Evolutionary conservation across 2,113 vertebrate species (phyloP), one percentile per base, ranked within the genome.

Genomic region (Amazona vittata): DNA sequence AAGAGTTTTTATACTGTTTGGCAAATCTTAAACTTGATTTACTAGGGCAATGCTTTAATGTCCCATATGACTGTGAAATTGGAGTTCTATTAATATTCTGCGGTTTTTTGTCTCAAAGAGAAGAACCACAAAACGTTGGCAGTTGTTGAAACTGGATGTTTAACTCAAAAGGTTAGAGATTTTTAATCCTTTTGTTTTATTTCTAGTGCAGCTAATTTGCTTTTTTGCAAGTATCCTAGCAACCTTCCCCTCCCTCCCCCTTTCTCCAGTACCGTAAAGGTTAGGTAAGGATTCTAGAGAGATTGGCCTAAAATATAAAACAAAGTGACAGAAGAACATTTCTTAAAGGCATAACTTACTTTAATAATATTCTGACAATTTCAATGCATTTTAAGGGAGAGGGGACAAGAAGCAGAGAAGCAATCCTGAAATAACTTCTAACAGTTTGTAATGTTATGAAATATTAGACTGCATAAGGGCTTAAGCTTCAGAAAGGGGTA

Each of bases 171-270:
- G 80, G 70, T 94, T 95, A 96, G 76, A 86, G 84, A 87, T 81
- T 78, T 90, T 81, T 29, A 85, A 94, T 94, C 67, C 91, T 96
- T 96, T 97, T 97, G 94, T 96, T 96, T 91, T 88, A 96, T 57
- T 95, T 65, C 93, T 65, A 79, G 84, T 96, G 89, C 88, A 93
- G 90, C 92, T 96, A 93, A 96, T 94, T 96, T 97, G 96, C 87
- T 88, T 96, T 96, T 97, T 95, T 94, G 63, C 73, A 93, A 81
- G 97, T 97, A 97, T 96, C 97, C 93, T 97, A 98, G 97, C 97
- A 97, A 97, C 96, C 41, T 87, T 74, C 63, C 68, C 60, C 69
- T 31, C 3, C 3, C 20, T 31, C 49, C 18, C 7, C 8, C 31
- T 80, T 93, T 76, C 83, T 91, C 75, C 57, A 84, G 60, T 91